These are phyloP conservation scores for Micrasema minimum DNA, from an alignment of 1,140 invertebrate species.

Conservation along the genomic window DNA sequence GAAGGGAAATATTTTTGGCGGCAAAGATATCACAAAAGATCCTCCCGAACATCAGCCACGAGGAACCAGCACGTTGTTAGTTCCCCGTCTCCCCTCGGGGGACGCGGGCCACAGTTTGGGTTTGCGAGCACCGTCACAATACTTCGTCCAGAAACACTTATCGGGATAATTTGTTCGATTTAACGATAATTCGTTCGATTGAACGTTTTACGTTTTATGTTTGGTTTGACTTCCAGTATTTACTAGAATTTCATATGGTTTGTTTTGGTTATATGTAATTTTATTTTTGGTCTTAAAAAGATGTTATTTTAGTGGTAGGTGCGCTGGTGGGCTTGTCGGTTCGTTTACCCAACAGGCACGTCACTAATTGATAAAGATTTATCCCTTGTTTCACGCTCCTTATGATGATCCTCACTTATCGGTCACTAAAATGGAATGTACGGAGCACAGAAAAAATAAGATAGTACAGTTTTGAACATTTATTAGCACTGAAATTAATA, in stretches of 20 bases:
- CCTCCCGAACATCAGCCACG: constrained; percentile 4
- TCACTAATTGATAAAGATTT: no score
- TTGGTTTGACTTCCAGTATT: constrained; percentile 42
- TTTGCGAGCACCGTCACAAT: constrained; percentile 5
- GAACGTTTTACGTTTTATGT: constrained; percentile 27
- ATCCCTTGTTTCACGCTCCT: no score
- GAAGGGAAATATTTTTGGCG: constrained; percentile 17
- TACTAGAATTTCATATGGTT: constrained; percentile 42
- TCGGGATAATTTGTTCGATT: background rate
- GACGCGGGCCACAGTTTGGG: background rate
- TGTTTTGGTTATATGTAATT: constrained; percentile 44
- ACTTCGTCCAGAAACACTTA: no score
- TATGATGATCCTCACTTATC: no score
- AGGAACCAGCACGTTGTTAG: constrained; percentile 10
- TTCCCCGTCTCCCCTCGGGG: constrained; percentile 3
- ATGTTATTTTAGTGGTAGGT: constrained; percentile 41
- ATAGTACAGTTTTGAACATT: no score
- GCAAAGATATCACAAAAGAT: constrained; percentile 14
- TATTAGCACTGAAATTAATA: no score
- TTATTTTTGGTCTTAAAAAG: constrained; percentile 43
- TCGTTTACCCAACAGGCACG: no score
- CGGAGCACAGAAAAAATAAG: no score
- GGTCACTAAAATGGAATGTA: no score
- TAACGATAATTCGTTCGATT: constrained; percentile 1
- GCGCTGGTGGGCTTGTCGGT: no score